Percentiles rank a stretch among this genome's conserved stretches.
Evolutionary conservation across 1,140 invertebrate species (phyloP).

Genomic region (Neodiprion lecontei): DNA sequence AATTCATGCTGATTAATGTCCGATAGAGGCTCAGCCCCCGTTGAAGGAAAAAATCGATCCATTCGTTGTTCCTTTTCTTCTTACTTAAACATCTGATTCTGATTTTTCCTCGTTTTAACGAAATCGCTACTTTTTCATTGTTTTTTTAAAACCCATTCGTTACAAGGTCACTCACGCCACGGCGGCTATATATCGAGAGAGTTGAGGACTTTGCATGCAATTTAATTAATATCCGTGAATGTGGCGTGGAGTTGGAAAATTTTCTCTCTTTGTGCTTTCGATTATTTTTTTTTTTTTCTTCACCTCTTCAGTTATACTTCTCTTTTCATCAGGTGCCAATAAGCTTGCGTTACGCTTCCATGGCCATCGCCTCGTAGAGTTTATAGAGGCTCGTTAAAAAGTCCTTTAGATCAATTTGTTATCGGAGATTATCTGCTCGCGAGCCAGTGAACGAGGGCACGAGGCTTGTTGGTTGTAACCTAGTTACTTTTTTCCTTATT

Average conservation of each 20-base stretch:
- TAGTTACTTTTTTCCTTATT: neutral
- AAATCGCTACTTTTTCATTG: too few species aligned
- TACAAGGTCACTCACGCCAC: too few species aligned
- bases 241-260: too few species aligned
- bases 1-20: neutral
- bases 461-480: neutral
- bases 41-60: neutral
- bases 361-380: neutral
- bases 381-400: constrained; percentile 2
- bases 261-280: neutral
- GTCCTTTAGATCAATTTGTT: constrained; percentile 1
- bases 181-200: too few species aligned
- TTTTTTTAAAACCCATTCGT: too few species aligned
- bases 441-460: neutral
- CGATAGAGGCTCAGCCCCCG: neutral
- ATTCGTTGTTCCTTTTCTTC: neutral
- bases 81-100: neutral
- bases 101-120: neutral
- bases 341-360: too few species aligned
- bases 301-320: too few species aligned
- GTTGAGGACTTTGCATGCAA: neutral
- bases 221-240: neutral
- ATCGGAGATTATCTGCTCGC: neutral
- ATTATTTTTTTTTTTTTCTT: too few species aligned
- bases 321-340: too few species aligned